phyloP scores from a whole-genome alignment of 2,888 invertebrate genomes.

The Diogma glabrata region DNA sequence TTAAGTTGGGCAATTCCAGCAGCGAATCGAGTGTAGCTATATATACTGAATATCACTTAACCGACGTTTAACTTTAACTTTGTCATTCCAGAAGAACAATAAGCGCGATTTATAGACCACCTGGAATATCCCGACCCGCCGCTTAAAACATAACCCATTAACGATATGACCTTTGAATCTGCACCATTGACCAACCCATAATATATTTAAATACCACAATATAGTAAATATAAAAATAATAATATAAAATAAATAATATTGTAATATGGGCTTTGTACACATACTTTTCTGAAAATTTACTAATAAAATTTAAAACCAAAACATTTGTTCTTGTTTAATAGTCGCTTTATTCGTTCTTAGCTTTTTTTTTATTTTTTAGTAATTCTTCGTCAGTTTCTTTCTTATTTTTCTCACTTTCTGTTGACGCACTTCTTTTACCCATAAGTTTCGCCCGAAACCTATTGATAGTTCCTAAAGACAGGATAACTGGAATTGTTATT shows the following conservation, averaged over 20 bases:
- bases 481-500: constrained; percentile 90
- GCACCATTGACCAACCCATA: background rate
- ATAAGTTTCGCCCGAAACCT: too few species aligned
- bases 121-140: background rate
- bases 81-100: background rate
- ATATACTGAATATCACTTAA: background rate
- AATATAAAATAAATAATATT: background rate
- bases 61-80: background rate
- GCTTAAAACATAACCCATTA: constrained; percentile 3
- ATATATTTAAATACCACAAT: too few species aligned
- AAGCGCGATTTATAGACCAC: background rate
- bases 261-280: constrained; percentile 6
- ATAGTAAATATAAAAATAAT: background rate
- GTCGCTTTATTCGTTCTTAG: too few species aligned
- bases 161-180: too few species aligned
- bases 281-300: background rate
- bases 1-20: constrained; percentile 11
- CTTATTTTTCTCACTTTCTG: too few species aligned
- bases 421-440: too few species aligned
- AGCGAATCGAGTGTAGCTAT: constrained; percentile 2
- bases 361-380: too few species aligned
- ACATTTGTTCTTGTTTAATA: too few species aligned
- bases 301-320: too few species aligned
- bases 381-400: too few species aligned
- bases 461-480: too few species aligned